These are phyloP conservation scores for Microcebus tavaratra DNA, from an alignment of 2,113 vertebrate species.

Conservation along the genomic window DNA sequence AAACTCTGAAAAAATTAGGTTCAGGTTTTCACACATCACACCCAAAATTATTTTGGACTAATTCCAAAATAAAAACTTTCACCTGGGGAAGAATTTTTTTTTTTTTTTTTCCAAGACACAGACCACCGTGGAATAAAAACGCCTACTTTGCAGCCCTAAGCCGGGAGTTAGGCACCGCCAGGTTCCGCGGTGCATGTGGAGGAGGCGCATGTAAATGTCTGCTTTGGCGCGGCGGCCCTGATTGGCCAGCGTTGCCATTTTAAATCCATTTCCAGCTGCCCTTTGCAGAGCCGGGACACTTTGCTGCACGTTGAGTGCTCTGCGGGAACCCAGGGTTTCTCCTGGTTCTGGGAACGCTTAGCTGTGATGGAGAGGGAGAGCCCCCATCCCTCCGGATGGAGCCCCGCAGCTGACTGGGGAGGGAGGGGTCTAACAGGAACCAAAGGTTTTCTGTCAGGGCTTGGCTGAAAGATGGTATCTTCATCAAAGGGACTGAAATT, in stretches of 20 bases:
- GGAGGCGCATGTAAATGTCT: slow-evolving; percentile 52
- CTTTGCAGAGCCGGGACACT: slow-evolving; percentile 58
- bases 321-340: slow-evolving; percentile 49
- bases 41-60: slow-evolving; percentile 67
- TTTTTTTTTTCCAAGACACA: slow-evolving; percentile 5
- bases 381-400: slow-evolving; percentile 48
- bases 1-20: slow-evolving; percentile 34
- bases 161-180: slow-evolving; percentile 35
- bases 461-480: slow-evolving; percentile 70
- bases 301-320: slow-evolving; percentile 36
- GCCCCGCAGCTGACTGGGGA: slow-evolving; percentile 34
- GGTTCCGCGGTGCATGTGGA: slow-evolving; percentile 8
- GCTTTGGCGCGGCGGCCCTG: slow-evolving; percentile 32
- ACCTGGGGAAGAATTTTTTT: slow-evolving; percentile 9
- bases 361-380: slow-evolving; percentile 15
- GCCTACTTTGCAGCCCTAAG: slow-evolving; percentile 34
- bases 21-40: slow-evolving; percentile 73
- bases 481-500: slow-evolving; percentile 67
- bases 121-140: slow-evolving; percentile 71
- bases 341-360: slow-evolving; percentile 72
- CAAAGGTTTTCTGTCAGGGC: slow-evolving; percentile 57
- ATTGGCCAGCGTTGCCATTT: slow-evolving; percentile 78
- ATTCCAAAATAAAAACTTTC: slow-evolving; percentile 69
- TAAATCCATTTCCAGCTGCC: slow-evolving; percentile 77
- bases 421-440: slow-evolving; percentile 52